Conservation (phyloP, 2,797 vertebrate genomes). For the Chelonia mydas region DNA sequence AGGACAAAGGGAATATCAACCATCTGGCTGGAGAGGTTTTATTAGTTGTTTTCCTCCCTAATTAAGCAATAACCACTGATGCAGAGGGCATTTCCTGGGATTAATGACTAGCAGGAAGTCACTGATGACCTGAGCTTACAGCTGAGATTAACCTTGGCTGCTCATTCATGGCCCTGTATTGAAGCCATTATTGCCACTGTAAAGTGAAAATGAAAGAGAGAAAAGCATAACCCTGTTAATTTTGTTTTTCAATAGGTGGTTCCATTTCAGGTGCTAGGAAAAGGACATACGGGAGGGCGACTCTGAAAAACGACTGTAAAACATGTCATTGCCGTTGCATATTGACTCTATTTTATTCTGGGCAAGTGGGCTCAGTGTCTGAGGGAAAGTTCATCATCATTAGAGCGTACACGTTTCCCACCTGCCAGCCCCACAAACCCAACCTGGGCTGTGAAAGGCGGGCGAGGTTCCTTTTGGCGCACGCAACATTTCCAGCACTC, state of each 20-base stretch:
- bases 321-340: background rate
- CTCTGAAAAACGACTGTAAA: background rate
- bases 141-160: background rate
- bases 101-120: background rate
- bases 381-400: background rate
- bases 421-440: background rate
- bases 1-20: background rate
- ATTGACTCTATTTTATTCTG: background rate
- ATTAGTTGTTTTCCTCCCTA: background rate
- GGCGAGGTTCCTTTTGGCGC: background rate
- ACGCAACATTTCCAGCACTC: background rate
- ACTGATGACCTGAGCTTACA: background rate
- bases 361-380: background rate
- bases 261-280: background rate
- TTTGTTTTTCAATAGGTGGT: background rate
- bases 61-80: background rate
- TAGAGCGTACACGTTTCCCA: background rate
- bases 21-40: background rate
- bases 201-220: background rate
- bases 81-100: background rate
- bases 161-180: background rate
- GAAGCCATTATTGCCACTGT: background rate
- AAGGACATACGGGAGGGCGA: background rate
- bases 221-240: too few species aligned
- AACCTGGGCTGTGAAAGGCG: background rate